Evolutionary conservation across 1,140 invertebrate species (phyloP), one percentile per base, ranked within the genome.

Genomic region (Macrobrachium nipponense): DNA sequence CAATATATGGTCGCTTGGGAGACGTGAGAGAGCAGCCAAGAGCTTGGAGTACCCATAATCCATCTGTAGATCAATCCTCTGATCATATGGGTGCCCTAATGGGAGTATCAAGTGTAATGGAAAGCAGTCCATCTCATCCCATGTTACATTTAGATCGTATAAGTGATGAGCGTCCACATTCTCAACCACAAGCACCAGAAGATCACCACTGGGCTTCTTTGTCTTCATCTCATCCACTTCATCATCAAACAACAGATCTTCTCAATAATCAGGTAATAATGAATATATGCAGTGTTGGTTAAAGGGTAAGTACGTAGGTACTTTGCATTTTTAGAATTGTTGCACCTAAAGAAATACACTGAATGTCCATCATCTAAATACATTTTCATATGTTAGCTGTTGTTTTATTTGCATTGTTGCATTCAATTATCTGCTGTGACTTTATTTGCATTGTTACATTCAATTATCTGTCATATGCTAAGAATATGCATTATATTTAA

Each of bases 181-280:
- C 76, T 10, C 84, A 86, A 27, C 77, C 76, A 51, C 51, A 51
- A 7, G 51, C 51, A 20, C 84, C 76, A 18, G 84, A 86, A 15
- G 84, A 79, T 23, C 84, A 86, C 68, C 84, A 86, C 77, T 86
- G 84, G 84, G 77, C 84, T 27, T 73, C 84, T 20, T 44, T 79
- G 18, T 18, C 80, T 43, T 78, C 86, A 27, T 60, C 66, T 20
- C 79, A 79, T 61, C 80, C 80, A 17, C 59, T 87, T 58, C 86
- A 87, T 58, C 86, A 87, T n/a, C 86, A 77, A 27, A 82, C 80
- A 36, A 82, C 88, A n/a, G 88, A 88, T 66, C 82, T 89, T 27
- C 86, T 89, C 60, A 89, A 89, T 64, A 89, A 89, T 62, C 88
- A 89, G 88, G 88, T 87, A 44, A 77, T 59, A 64, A 20, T 51